Evolutionary conservation across 2,113 vertebrate genomes (phyloP), one percentile per base, ranked within the genome.

Genomic region (Dasyprocta punctata): DNA sequence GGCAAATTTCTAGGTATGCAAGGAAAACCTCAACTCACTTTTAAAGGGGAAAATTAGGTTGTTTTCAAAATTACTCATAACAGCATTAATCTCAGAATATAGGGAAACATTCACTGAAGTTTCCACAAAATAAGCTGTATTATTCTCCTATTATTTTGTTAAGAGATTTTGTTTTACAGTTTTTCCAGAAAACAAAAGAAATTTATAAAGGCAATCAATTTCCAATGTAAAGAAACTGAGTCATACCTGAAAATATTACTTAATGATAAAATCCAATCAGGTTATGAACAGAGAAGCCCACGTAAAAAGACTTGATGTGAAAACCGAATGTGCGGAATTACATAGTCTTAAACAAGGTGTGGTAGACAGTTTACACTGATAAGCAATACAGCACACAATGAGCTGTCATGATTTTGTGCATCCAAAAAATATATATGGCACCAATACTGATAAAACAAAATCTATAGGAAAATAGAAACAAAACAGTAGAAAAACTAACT

Each of bases 401-500:
- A 91, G 33, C 44, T 95, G 28, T 54, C 33, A 65, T 85, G 65
- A 93, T 58, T 61, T 52, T 92, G 60, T 78, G 11, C 20, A 71
- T 96, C 75, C 41, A 75, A 95, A 49, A 67, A 54, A 36, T 63
- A 52, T 36, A 52, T 78, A 60, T n/a, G 77, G 11, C 78, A 67
- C 19, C 28, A 93, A 90, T 60, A 67, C 30, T 81, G 89, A 86
- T 49, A 90, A 85, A 96, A 54, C 17, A 54, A 94, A 89, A 91
- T 65, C 7, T 20, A 67, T 16, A 77, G 20, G 30, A 90, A 82
- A 71, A 49, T 13, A 44, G 17, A 94, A 92, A 75, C 47, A 69
- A 88, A 52, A 61, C 33, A 67, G 2, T 47, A 78, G 20, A 13
- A 89, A 78, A 33, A 38, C n/a, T 92, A 85, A 80, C 12, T 84